phyloP scores from a whole-genome alignment of 2,888 invertebrate species.

The Clanis bilineata region DNA sequence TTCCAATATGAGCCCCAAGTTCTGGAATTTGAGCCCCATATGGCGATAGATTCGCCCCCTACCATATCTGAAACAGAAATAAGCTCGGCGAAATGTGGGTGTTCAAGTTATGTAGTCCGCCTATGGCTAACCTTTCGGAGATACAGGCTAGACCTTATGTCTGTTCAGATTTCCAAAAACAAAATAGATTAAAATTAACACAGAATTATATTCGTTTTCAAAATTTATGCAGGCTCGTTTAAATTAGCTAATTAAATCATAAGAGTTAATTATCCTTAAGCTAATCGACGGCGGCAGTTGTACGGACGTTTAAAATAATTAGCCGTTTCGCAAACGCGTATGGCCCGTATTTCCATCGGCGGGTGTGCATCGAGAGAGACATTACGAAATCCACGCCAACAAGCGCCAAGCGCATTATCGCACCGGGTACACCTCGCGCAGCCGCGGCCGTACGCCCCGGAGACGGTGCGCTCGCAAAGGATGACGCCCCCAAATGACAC shows the following conservation, averaged over 20 bases:
- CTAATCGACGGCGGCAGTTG: slow-evolving; percentile 20
- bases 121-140: no score
- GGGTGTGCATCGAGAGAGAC: slow-evolving; percentile 41
- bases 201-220: no score
- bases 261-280: slow-evolving; percentile 14
- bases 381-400: slow-evolving; percentile 65
- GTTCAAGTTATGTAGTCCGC: no score
- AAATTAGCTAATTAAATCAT: not conserved
- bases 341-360: slow-evolving; percentile 54
- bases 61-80: no score
- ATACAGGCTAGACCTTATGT: no score
- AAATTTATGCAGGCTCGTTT: not conserved
- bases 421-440: slow-evolving; percentile 39
- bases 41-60: no score
- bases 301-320: slow-evolving; percentile 29
- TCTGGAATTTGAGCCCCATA: no score
- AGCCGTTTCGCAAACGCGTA: slow-evolving; percentile 46
- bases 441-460: no score
- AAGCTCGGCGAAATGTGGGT: no score
- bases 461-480: slow-evolving; percentile 45
- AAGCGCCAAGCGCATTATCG: slow-evolving; percentile 65
- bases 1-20: no score
- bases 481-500: slow-evolving; percentile 76
- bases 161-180: no score
- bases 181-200: no score